A percentile compares a stretch with the other conserved stretches of the same genome.
phyloP scores from a whole-genome alignment of 1,140 invertebrate species.

The Heterodera schachtii region DNA sequence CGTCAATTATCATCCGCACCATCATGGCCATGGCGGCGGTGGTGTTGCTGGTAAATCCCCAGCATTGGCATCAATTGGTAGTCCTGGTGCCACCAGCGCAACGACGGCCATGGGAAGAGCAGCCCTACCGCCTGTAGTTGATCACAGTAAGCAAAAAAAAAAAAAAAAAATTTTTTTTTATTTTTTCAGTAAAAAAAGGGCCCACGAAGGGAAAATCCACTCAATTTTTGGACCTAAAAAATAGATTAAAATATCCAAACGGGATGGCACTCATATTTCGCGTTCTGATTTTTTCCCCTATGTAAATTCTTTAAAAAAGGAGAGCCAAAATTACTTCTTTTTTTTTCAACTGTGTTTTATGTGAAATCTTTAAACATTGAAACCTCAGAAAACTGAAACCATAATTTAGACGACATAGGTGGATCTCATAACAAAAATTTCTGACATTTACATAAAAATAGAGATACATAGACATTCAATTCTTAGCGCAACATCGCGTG shows the following conservation, averaged over 20 bases:
- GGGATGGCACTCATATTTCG: background rate
- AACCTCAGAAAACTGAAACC: too few relatives aligned
- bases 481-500: background rate
- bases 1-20: background rate
- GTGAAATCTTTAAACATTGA: too few relatives aligned
- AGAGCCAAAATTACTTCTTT: too few relatives aligned
- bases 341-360: too few relatives aligned
- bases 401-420: background rate
- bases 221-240: too few relatives aligned
- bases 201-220: too few relatives aligned
- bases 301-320: too few relatives aligned
- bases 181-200: background rate
- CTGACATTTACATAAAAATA: background rate
- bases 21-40: background rate
- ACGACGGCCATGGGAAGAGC: conserved; percentile 4
- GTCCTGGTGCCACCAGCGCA: background rate
- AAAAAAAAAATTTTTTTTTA: background rate
- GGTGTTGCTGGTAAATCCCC: background rate
- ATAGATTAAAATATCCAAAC: too few relatives aligned
- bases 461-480: background rate
- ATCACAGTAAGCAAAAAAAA: background rate
- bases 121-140: too few relatives aligned
- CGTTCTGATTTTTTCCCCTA: background rate
- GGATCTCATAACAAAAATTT: background rate
- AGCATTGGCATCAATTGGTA: conserved; percentile 10